These are phyloP conservation scores for Leptopilina clavipes DNA, from an alignment of 1,140 invertebrate genomes.

Conservation along the genomic window DNA sequence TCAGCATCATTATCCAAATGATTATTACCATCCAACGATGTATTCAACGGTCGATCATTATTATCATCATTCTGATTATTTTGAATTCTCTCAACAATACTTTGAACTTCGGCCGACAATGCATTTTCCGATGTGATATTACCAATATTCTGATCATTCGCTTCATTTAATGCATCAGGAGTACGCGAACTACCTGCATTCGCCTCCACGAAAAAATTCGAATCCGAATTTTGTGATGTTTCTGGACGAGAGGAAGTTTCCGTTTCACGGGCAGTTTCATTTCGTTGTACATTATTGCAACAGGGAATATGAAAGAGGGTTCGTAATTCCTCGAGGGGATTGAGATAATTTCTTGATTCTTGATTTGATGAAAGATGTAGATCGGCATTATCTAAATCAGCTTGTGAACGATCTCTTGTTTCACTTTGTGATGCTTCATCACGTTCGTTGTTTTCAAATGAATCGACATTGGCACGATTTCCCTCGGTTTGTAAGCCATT, in stretches of 20 bases:
- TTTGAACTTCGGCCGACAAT: slow-evolving; percentile 57
- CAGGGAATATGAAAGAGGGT: slow-evolving; percentile 36
- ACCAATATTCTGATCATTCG: neutral
- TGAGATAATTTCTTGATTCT: slow-evolving; percentile 37
- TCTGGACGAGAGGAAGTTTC: neutral
- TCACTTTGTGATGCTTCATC: neutral
- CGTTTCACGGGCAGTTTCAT: neutral
- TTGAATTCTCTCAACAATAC: slow-evolving; percentile 60
- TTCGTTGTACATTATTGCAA: neutral
- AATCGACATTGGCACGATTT: neutral
- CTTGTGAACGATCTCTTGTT: neutral
- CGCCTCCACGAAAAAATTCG: neutral
- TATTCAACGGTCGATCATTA: slow-evolving; percentile 33
- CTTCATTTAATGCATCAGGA: slow-evolving; percentile 36
- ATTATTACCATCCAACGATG: neutral
- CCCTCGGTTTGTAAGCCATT: slow-evolving; percentile 45
- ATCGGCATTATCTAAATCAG: slow-evolving; percentile 23
- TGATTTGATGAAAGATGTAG: slow-evolving; percentile 40
- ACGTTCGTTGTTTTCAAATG: neutral
- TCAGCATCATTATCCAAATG: neutral
- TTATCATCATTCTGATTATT: slow-evolving; percentile 39
- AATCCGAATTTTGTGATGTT: neutral
- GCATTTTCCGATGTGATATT: slow-evolving; percentile 42
- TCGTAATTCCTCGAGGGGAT: slow-evolving; percentile 41
- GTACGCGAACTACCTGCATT: slow-evolving; percentile 35